phyloP scores from a whole-genome alignment of 2,888 invertebrate genomes.

The Cremastinae sp. region DNA sequence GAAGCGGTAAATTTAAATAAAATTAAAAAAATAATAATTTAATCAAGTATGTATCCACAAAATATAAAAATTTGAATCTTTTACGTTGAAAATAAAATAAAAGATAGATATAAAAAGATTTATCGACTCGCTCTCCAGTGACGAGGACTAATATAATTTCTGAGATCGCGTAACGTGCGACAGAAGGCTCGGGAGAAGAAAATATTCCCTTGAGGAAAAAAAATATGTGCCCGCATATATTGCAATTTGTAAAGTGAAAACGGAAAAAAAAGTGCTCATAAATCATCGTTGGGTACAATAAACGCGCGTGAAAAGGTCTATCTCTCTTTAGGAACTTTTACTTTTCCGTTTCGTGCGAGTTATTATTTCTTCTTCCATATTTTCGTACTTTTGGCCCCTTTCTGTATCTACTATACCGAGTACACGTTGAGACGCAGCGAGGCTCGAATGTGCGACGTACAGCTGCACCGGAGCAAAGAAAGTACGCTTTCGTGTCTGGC shows the following conservation, averaged over 20 bases:
- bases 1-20: no score
- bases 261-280: conserved; percentile 66
- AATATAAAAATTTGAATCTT: no score
- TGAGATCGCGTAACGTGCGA: no score
- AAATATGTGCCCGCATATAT: no score
- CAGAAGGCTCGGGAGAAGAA: no score
- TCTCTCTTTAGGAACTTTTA: conserved; percentile 18
- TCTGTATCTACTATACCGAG: not conserved
- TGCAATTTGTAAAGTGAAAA: conserved; percentile 65
- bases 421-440: not conserved
- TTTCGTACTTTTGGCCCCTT: conserved; percentile 19
- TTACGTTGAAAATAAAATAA: no score
- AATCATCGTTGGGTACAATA: conserved; percentile 66
- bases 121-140: no score
- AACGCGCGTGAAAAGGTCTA: conserved; percentile 44
- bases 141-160: no score
- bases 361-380: conserved; percentile 44
- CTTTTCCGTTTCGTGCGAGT: conserved; percentile 45
- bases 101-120: no score
- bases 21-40: no score
- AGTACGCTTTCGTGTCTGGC: conserved; percentile 6
- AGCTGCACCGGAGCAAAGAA: not conserved
- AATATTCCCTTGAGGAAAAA: no score
- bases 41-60: no score
- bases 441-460: not conserved